Evolutionary conservation across 2,888 invertebrate genomes (phyloP), one percentile per base, ranked within the genome.

Genomic region (Tyria jacobaeae): DNA sequence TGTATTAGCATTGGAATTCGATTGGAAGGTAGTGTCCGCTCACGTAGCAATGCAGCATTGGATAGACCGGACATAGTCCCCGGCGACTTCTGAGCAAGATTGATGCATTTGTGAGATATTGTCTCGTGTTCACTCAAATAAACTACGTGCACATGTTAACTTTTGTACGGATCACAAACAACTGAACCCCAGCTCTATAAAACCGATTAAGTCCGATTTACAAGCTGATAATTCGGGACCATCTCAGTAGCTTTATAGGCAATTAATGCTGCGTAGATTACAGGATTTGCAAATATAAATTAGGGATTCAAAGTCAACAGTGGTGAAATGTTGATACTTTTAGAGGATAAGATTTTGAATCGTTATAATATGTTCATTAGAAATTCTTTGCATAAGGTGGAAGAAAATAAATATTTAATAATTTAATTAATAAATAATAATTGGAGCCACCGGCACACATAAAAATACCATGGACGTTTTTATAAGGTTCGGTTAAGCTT

Each of bases 81-180:
- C 68, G 62, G 86, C 74, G 89, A 83, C 81, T 85, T 78, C 80
- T 88, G 90, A 91, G 87, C 86, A 88, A 91, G 91, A 91, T 91
- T 89, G 89, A 91, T 91, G 89, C 83, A 82, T 85, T 81, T 78
- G 79, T 66, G 75, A 77, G 79, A 81, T 79, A 76, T 71, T 76
- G 76, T 79, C 81, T 75, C 79, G 74, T 78, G 76, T 80, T 49
- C 72, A 73, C 62, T 61, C 67, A 66, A 56, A 76, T 75, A 76
- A 75, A 76, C 71, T 75, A 75, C 75, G 74, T 74, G 67, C 62
- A 68, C 61, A 70, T 63, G 68, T 70, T 70, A 70, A 70, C 62
- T 67, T 70, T 73, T 68, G 68, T 72, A 47, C 49, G 24, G 60
- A 74, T 71, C 67, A 64, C 41, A 51, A 63, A 59, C 49, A 31